Conservation (phyloP, 2,797 vertebrate species). For the Catamblyrhynchus diadema region DNA sequence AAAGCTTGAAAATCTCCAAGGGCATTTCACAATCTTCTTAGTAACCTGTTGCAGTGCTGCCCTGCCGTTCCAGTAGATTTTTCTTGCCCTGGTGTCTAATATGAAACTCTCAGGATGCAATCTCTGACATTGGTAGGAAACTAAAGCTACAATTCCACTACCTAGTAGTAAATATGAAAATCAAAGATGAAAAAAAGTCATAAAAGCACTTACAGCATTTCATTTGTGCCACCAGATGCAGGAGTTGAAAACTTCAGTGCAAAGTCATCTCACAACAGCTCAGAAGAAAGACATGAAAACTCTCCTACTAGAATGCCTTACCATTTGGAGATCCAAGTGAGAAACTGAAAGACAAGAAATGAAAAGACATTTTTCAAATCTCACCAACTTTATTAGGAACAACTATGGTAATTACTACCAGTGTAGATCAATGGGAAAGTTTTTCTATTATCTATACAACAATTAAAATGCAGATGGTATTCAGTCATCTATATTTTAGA, state of each 20-base stretch:
- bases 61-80: neutral
- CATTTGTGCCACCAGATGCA: neutral
- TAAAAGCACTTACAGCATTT: neutral
- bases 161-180: neutral
- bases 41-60: neutral
- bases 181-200: neutral
- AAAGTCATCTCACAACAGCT: neutral
- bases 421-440: neutral
- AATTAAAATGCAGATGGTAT: neutral
- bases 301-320: neutral
- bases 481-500: neutral
- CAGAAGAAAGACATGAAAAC: neutral
- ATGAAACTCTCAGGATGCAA: neutral
- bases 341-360: constrained; percentile 7
- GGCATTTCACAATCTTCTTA: neutral
- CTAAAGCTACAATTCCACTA: neutral
- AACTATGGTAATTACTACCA: neutral
- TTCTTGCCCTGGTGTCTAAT: neutral
- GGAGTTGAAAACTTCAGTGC: neutral
- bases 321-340: neutral
- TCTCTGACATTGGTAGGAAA: neutral
- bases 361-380: neutral
- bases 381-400: neutral
- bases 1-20: neutral
- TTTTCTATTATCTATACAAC: neutral